Base-by-base conservation (phyloP, 1,140 invertebrate species). In the Pararge aegeria region DNA sequence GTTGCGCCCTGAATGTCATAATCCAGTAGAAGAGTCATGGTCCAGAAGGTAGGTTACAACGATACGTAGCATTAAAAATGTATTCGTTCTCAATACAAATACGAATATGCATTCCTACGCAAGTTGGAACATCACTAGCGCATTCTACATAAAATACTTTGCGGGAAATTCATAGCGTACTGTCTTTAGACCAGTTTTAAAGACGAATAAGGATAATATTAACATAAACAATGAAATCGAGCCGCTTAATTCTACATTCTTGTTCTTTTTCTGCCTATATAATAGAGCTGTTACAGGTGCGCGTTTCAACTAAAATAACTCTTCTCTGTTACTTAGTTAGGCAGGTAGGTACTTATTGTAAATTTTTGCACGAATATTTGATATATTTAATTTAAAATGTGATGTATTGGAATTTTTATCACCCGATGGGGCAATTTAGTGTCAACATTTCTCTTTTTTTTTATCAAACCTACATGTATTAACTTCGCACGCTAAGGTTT, bases 161-260 rank as follows among this genome's bases (percentile, higher is more conserved):
- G 56, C 51, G 29, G 56, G 34, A 51, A 60, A 56, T 61, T 67
- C 53, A 59, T 62, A 62, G 53, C 49, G 55, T 29, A 37, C 44
- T 48, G 40, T 48, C 40, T 46, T 13, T 21, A 13, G 40, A 55
- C 54, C 12, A 18, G 52, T 54, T 42, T 18, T 4, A 13, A 20
- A 12, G 20, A 18, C 37, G 29, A 51, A 52, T 46, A 59, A 34
- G 56, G 38, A 34, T 37, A 46, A 42, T 52, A 59, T 52, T 52
- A 51, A 37, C 37, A 54, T 60, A 38, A 38, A 60, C 50, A 60
- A 60, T 48, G 51, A 49, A 48, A 48, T 54, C 29, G 51, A 60
- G 30, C 40, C 19, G 40, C 51, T 24, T 46, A 46, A 46, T 59
- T 52, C 50, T 16, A 7, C 19, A 13, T 61, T 54, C 46, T 54